A percentile compares a stretch with the other conserved stretches of the same genome.
These are phyloP conservation scores for Whitmania pigra DNA, from an alignment of 1,140 invertebrate species.

Conservation along the genomic window DNA sequence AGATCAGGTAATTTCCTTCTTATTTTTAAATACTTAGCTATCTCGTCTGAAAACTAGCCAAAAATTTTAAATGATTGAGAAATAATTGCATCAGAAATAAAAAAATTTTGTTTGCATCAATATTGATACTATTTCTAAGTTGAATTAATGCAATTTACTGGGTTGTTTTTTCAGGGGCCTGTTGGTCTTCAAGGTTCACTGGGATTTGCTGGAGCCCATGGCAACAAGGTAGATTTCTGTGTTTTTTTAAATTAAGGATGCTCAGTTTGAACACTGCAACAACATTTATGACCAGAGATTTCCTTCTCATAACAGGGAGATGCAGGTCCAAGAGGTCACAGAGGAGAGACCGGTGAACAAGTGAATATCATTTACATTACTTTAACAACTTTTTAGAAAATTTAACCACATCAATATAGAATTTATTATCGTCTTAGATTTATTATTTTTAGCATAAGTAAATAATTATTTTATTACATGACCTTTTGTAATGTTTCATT, in stretches of 20 bases:
- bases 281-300: neutral
- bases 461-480: neutral
- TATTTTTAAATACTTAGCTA: no score
- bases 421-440: neutral
- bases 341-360: constrained; percentile 23
- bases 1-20: constrained; percentile 48
- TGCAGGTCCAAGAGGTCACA: constrained; percentile 27
- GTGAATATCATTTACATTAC: neutral
- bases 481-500: neutral
- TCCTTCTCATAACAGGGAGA: constrained; percentile 23
- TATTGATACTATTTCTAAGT: no score
- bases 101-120: no score
- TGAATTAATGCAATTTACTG: no score
- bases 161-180: neutral
- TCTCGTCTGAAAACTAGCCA: no score
- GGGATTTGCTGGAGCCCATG: constrained; percentile 9
- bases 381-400: neutral
- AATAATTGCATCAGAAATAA: no score
- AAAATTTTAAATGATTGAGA: no score
- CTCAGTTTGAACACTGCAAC: neutral
- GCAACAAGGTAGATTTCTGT: constrained; percentile 8
- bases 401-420: neutral
- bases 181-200: neutral
- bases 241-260: neutral
- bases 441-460: neutral